Base-by-base conservation (phyloP, 2,797 vertebrate genomes). In the Pyrocephalus nanus region DNA sequence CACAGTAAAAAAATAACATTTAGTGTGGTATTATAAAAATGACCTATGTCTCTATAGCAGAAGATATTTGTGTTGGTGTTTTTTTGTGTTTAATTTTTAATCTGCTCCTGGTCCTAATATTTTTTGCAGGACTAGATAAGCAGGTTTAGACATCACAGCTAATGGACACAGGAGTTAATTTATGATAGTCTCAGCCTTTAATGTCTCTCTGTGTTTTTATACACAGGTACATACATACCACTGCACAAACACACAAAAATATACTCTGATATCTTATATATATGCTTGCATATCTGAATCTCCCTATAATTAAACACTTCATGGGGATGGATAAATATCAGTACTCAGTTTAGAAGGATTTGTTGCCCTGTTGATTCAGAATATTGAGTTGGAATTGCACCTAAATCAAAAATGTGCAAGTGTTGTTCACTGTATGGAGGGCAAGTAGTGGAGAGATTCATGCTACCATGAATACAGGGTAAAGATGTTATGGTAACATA, bases 1-100 rank as follows among this genome's bases (percentile, higher is more conserved):
- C 67, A 32, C 4, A 48, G 4, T 42, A 50, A 53, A 43, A 85
- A 48, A 9, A 0, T 3, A 17, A 32, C 6, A 47, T 8, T 11
- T 15, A 5, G 1, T 15, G 4, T 16, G 36, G 0, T 17, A n/a
- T 6, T 55, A 40, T 42, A 36, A 74, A 87, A 71, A 34, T 51
- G 43, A 2, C 2, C 2, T n/a, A 0, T 8, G 2, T 55, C 78
- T 69, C 17, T 20, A 11, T 48, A 25, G 18, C 21, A 74, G 27
- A n/a, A 47, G 7, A 32, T 3, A 38, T 54, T 48, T 60, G 2
- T 14, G 6, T 15, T 71, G 9, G 1, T 11, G 36, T 2, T 1
- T 45, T 51, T 16, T 34, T 53, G 1, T 47, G 13, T 51, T 69
- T 36, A 19, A 55, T 69, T 78, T 84, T 80, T 12, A 71, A 2